These are phyloP conservation scores for Xiphorhynchus erythropygius DNA, from an alignment of 2,797 vertebrate species.

Conservation along the genomic window DNA sequence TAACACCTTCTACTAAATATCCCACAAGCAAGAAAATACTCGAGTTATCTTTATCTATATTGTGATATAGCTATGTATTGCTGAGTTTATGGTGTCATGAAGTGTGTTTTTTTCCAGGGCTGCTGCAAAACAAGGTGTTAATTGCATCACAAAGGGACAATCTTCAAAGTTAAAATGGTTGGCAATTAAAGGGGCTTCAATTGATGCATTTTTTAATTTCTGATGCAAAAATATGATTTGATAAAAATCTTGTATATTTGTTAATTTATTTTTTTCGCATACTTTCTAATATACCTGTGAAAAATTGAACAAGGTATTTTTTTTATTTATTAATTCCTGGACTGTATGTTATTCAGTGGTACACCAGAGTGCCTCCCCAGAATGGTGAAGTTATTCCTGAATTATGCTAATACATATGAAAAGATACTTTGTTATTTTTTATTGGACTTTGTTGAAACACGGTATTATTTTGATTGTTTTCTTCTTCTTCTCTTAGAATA, in stretches of 20 bases:
- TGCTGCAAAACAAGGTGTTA: background rate
- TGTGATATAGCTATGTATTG: background rate
- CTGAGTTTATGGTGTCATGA: background rate
- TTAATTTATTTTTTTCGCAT: background rate
- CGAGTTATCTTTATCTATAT: background rate
- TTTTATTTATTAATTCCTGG: background rate
- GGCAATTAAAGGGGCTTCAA: background rate
- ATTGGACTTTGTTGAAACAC: background rate
- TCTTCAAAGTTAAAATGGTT: background rate
- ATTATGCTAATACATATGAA: background rate
- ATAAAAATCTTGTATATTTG: background rate
- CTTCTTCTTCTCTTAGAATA: background rate
- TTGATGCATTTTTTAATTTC: background rate
- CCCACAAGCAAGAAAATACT: background rate
- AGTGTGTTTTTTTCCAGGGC: background rate
- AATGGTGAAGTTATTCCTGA: background rate
- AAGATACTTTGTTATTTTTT: background rate
- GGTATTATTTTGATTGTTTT: background rate
- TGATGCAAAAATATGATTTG: background rate
- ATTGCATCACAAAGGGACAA: background rate
- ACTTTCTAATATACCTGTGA: background rate
- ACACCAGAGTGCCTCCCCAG: background rate
- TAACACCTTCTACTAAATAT: conserved; percentile 43
- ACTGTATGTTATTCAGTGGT: background rate
- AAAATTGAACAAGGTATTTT: background rate